Evolutionary conservation across 2,797 vertebrate species (phyloP).

Genomic region (Phyllotis vaccarum): DNA sequence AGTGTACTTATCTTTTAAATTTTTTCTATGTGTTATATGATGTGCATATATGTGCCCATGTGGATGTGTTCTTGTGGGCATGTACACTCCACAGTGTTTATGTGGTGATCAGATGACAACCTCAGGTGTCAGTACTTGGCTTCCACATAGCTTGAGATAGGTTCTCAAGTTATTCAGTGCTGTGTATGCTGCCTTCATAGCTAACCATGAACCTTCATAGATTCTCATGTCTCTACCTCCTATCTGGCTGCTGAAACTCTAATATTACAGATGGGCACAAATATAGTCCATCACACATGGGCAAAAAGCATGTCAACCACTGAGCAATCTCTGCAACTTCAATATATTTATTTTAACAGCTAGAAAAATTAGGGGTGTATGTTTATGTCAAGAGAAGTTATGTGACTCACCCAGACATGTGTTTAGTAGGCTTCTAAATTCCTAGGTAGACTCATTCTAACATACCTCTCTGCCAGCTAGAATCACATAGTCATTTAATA

Average conservation of each 20-base stretch:
- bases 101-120: neutral
- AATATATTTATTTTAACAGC: neutral
- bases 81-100: neutral
- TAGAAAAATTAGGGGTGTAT: neutral
- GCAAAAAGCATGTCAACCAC: neutral
- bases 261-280: neutral
- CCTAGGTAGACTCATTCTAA: neutral
- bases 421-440: neutral
- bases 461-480: neutral
- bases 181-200: neutral
- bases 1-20: neutral
- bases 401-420: neutral
- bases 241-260: neutral
- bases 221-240: neutral
- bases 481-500: constrained; percentile 18
- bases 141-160: neutral
- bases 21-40: neutral
- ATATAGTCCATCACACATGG: neutral
- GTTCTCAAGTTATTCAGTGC: neutral
- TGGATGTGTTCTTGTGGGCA: too few relatives aligned
- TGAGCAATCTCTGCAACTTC: neutral
- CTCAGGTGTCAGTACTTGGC: neutral
- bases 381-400: neutral
- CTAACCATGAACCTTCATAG: neutral
- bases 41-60: neutral